These are phyloP conservation scores for Scaptomyza reducta DNA, from an alignment of 2,888 invertebrate genomes.

Conservation along the genomic window DNA sequence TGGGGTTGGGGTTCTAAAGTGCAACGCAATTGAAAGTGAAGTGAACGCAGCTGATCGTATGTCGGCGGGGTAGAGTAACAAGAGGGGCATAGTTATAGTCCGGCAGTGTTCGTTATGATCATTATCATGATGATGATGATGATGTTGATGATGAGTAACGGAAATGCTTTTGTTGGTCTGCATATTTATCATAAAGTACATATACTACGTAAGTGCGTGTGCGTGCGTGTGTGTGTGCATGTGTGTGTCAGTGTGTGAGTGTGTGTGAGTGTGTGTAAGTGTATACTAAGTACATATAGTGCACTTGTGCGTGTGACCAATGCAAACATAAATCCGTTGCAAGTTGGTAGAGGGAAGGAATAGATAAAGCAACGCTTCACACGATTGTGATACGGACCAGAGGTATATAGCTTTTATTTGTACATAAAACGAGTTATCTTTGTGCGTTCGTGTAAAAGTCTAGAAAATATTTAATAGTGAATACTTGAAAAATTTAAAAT, in stretches of 20 bases:
- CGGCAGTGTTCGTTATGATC: slow-evolving; percentile 11
- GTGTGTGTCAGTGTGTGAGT: no score
- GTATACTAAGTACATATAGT: slow-evolving; percentile 2
- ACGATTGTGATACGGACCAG: no score
- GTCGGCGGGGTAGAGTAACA: neutral
- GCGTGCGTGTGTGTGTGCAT: no score
- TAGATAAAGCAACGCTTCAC: no score
- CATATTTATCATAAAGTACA: slow-evolving; percentile 51
- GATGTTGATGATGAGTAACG: slow-evolving; percentile 48
- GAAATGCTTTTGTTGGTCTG: slow-evolving; percentile 66
- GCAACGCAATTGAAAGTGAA: slow-evolving; percentile 74
- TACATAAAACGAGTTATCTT: neutral
- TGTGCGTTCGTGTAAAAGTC: neutral
- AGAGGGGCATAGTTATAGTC: neutral
- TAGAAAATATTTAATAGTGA: neutral
- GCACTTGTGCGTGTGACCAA: slow-evolving; percentile 23
- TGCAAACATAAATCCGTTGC: slow-evolving; percentile 1
- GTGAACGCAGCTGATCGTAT: slow-evolving; percentile 24
- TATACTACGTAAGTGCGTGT: neutral
- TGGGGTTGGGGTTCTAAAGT: slow-evolving; percentile 35
- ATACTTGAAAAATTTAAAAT: neutral
- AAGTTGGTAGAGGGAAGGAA: neutral
- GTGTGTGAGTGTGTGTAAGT: no score
- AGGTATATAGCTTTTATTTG: neutral
- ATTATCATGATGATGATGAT: slow-evolving; percentile 6